These are phyloP conservation scores for Fukomys damarensis DNA, from an alignment of 2,113 vertebrate genomes.

Conservation along the genomic window DNA sequence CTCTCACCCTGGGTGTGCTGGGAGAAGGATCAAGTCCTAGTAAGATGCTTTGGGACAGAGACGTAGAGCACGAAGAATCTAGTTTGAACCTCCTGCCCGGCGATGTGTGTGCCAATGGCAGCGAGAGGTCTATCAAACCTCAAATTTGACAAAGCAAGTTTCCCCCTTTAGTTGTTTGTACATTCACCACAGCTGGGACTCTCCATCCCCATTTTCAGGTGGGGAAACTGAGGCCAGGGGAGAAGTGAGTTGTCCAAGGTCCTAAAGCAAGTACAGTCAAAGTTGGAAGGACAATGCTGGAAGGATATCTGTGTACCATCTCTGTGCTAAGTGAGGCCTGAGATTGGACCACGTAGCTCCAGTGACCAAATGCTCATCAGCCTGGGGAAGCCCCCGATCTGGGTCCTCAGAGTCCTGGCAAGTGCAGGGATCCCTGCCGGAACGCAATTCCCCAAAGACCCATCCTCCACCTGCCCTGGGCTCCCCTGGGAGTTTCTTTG, in stretches of 20 bases:
- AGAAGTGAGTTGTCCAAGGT: not conserved
- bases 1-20: not conserved
- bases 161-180: not conserved
- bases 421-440: not conserved
- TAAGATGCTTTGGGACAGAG: not conserved
- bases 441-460: not conserved
- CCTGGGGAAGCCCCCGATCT: not conserved
- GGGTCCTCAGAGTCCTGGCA: not conserved
- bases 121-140: not conserved
- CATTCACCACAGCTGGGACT: not conserved
- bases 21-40: not conserved
- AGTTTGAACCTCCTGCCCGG: not conserved
- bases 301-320: not conserved
- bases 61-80: not conserved
- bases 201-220: not conserved
- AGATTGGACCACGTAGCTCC: too few species aligned
- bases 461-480: not conserved
- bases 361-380: not conserved
- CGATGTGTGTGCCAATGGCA: fast-evolving
- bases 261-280: not conserved
- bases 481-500: not conserved
- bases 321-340: not conserved
- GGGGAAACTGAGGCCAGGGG: not conserved
- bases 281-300: not conserved
- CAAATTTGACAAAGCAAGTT: not conserved